Evolutionary conservation across 2,113 vertebrate genomes (phyloP), one percentile per base, ranked within the genome.

Genomic region (Columbina picui): DNA sequence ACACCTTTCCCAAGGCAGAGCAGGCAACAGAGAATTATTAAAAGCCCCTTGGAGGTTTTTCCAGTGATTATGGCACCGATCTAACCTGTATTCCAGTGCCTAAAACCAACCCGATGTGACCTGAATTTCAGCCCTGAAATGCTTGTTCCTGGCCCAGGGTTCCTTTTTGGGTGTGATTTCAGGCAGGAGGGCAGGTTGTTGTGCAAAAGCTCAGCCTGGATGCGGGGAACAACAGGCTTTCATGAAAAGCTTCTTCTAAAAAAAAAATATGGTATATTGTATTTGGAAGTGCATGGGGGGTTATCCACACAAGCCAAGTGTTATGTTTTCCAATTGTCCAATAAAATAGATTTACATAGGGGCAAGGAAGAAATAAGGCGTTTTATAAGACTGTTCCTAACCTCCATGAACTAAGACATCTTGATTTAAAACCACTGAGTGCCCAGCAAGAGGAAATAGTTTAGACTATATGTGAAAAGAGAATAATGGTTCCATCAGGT

Each of bases 331-430:
- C 96, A 92, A 87, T 94, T 90, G 96, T 96, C 97, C 96, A 97
- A 96, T 98, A 96, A 97, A 97, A 97, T 67, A 96, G 96, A 97
- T 96, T 97, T 96, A 94, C 93, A 96, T 97, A 95, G 96, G 79
- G 75, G 69, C 56, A 68, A 93, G 89, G 80, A 93, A 93, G 91
- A 81, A 94, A 93, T 96, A 95, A 71, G 9, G 94, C 67, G 2
- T 89, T 29, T 79, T 69, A 83, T 61, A 52, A 57, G 93, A 69
- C 83, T 87, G 29, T 86, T 94, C 43, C 71, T 94, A 95, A 82
- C 60, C 36, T 55, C 94, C 17, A 22, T n/a, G 41, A 94, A 86
- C 84, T n/a, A 63, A 89, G 80, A 87, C 59, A 13, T 92, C 95
- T 90, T 97, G 97, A 96, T 97, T 97, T 96, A 96, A 96, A 94